These are phyloP conservation scores for Marcusenius ussheri DNA, from an alignment of 2,113 vertebrate genomes.

Conservation along the genomic window DNA sequence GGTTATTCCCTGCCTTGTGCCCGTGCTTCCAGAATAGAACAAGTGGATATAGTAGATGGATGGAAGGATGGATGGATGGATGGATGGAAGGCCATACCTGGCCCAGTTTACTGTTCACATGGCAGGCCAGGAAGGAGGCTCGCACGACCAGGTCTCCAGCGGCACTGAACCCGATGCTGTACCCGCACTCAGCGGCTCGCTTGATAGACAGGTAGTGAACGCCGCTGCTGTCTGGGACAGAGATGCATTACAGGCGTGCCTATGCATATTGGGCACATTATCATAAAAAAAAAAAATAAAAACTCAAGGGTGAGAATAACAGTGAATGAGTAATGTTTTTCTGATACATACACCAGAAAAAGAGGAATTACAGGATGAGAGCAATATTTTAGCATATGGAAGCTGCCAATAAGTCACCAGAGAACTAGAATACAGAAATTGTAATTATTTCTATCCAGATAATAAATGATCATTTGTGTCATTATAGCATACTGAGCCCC, in stretches of 20 bases:
- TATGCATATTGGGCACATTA: neutral
- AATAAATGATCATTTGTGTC: neutral
- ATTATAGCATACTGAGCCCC: neutral
- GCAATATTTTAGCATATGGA: neutral
- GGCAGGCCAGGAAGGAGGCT: conserved; percentile 37
- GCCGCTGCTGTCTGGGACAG: neutral
- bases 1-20: neutral
- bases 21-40: neutral
- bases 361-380: neutral
- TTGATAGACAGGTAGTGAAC: conserved; percentile 19
- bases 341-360: neutral
- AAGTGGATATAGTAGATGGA: neutral
- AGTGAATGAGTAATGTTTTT: neutral
- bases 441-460: neutral
- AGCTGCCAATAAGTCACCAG: neutral
- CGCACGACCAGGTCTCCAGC: conserved; percentile 32
- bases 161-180: conserved; percentile 22
- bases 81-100: neutral
- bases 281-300: neutral
- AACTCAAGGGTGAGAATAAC: neutral
- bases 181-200: conserved; percentile 37
- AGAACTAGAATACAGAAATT: neutral
- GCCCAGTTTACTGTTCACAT: conserved; percentile 25
- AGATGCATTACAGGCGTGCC: neutral
- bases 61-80: neutral